These are phyloP conservation scores for Aviceda subcristata DNA, from an alignment of 2,113 vertebrate species.

Conservation along the genomic window DNA sequence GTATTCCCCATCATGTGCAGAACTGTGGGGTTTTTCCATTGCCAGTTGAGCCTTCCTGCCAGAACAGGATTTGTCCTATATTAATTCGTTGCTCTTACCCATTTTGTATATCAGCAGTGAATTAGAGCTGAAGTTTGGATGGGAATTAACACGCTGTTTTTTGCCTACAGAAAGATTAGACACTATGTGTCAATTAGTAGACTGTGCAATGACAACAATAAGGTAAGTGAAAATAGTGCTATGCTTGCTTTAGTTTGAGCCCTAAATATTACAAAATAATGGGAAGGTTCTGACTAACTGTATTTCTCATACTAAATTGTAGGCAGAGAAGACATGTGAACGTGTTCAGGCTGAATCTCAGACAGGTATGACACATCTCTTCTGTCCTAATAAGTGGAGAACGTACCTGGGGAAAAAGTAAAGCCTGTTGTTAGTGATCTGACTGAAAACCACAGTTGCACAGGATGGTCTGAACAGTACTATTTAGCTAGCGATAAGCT, in stretches of 20 bases:
- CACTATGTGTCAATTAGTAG: slow-evolving; percentile 99
- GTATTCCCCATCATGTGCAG: background rate
- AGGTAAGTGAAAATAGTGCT: slow-evolving; percentile 77
- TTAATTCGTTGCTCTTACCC: background rate
- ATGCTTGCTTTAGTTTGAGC: background rate
- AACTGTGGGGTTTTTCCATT: background rate
- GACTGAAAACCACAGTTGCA: background rate
- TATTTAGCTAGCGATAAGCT: background rate
- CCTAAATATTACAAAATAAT: background rate
- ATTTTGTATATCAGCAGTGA: background rate
- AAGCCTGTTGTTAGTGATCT: background rate
- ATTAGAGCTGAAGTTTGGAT: background rate
- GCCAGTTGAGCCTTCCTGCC: background rate
- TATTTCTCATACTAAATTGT: slow-evolving; percentile 36
- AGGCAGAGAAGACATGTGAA: slow-evolving; percentile 88
- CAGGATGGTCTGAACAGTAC: background rate
- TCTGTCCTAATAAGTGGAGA: background rate
- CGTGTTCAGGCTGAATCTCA: slow-evolving; percentile 88
- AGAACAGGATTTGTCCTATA: background rate
- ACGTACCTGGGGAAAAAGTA: background rate
- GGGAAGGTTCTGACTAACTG: slow-evolving; percentile 27
- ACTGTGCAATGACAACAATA: slow-evolving; percentile 92
- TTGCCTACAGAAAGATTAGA: slow-evolving; percentile 92
- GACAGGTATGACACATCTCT: slow-evolving; percentile 78
- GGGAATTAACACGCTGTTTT: slow-evolving; percentile 56